Base-by-base conservation (phyloP, 92 coral and sea anemone species). In the Heliopora coerulea region DNA sequence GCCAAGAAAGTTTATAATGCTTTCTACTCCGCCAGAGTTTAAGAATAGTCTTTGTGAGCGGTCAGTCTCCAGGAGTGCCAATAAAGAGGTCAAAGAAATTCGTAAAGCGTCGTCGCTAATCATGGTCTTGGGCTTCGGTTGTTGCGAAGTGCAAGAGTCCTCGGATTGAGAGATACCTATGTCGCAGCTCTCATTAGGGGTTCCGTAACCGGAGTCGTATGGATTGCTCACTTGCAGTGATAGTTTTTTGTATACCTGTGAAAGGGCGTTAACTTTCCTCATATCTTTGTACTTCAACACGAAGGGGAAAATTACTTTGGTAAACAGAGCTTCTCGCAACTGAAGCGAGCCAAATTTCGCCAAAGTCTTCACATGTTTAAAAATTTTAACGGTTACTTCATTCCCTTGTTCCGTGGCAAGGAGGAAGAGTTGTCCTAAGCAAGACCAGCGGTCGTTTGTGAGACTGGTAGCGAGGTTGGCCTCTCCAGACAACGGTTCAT, bases 351-450 rank as follows among this genome's bases (percentile, higher is more conserved):
- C 99, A n/a, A 87, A 48, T 37, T 60, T 78, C 23, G 89, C 91
- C 44, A 95, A 81, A 10, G 91, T 80, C 74, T 82, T 85, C 49
- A 95, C 79, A 0, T 91, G 82, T 58, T 82, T 88, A 1, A 80
- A 72, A 39, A 92, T 87, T 37, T 77, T 87, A 12, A 87, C 34
- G 9, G 96, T 86, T 32, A 89, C 62, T 65, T 46, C 74, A 26
- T 72, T 78, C 69, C 88, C 86, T 23, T 82, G 79, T 15, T 79
- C 56, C 15, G 87, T 83, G 52, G 87, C 20, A 15, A 95, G 73
- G 25, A 82, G 57, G 20, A 92, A 88, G 59, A 90, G 91, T 70
- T 86, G 96, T 4, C 90, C 84, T 5, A 95, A 83, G 54, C 91
- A 88, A 1, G 88, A 64, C 99, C 99, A 95, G 2, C 27, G 62